phyloP scores from a whole-genome alignment of 2,113 vertebrate species.

The Tinamus guttatus region DNA sequence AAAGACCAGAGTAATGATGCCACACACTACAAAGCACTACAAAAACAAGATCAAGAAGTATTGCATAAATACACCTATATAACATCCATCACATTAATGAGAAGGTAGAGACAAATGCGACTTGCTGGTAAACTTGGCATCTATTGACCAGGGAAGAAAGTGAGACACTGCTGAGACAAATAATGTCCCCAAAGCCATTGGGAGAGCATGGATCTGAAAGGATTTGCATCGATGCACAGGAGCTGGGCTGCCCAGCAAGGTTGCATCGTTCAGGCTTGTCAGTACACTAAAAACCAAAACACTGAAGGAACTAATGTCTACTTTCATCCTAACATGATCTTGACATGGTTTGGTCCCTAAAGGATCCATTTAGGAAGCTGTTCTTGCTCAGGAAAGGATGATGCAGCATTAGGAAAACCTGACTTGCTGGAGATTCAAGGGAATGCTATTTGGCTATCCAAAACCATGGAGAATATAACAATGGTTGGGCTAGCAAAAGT shows the following conservation, averaged over 20 bases:
- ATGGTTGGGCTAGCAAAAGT: neutral
- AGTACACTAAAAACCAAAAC: neutral
- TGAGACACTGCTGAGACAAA: neutral
- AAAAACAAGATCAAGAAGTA: slow-evolving; percentile 66
- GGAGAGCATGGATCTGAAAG: neutral
- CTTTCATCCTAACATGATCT: neutral
- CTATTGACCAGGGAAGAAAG: slow-evolving; percentile 27
- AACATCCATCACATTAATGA: slow-evolving; percentile 25
- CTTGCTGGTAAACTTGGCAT: slow-evolving; percentile 9
- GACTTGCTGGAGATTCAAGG: neutral
- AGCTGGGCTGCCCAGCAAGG: neutral
- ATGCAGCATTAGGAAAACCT: neutral
- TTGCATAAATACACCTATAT: slow-evolving; percentile 57
- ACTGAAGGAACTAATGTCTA: neutral
- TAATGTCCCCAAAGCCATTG: neutral
- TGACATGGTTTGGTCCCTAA: neutral
- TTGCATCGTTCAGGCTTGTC: neutral
- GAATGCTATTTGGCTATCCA: neutral
- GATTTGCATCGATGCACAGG: neutral
- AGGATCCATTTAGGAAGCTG: neutral
- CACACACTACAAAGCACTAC: slow-evolving; percentile 33
- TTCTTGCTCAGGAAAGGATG: neutral
- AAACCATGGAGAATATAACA: neutral
- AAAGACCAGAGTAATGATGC: slow-evolving; percentile 53
- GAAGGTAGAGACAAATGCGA: slow-evolving; percentile 20